Evolutionary conservation across 2,888 invertebrate genomes (phyloP), one percentile per base, ranked within the genome.

Genomic region (Drosophila parthenogenetica): DNA sequence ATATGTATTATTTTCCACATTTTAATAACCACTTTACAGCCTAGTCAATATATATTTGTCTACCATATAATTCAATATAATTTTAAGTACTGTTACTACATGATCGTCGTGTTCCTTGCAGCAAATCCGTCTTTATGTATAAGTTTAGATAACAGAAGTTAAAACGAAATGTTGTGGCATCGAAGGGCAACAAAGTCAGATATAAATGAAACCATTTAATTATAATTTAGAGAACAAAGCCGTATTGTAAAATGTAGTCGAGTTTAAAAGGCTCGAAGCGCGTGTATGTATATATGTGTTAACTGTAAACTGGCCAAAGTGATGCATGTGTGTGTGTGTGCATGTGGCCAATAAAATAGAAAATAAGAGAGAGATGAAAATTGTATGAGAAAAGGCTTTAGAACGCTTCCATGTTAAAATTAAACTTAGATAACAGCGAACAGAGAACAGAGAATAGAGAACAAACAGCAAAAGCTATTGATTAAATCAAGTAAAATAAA

Each of bases 41-140:
- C 51, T 73, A 73, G 51, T 53, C 14, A 65, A 71, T 70, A 80
- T 60, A 61, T 62, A 60, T 71, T 64, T 68, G 71, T 87, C 78
- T 81, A 81, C 60, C 68, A 68, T 51, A 40, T 68, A 45, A 61
- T 66, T 69, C 55, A 73, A 64, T 65, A 65, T 37, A 70, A 37
- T 53, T 64, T 74, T 76, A 76, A 84, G 72, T 78, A 81, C 45
- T 68, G 45, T 78, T 69, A 67, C 60, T 67, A 72, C 68, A 77
- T 79, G 72, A 69, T 81, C 67, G 73, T 78, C 79, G 87, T 88
- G 90, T 90, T 90, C 90, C 90, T 90, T 85, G 81, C 79, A 86
- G 85, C 80, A 70, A 90, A 86, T 90, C 90, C 90, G 90, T 90
- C 90, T 89, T 72, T 77, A 83, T 77, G 49, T 22, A 82, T 87